Conservation (phyloP, 2,113 vertebrate genomes). For the Cyanocitta stelleri region DNA sequence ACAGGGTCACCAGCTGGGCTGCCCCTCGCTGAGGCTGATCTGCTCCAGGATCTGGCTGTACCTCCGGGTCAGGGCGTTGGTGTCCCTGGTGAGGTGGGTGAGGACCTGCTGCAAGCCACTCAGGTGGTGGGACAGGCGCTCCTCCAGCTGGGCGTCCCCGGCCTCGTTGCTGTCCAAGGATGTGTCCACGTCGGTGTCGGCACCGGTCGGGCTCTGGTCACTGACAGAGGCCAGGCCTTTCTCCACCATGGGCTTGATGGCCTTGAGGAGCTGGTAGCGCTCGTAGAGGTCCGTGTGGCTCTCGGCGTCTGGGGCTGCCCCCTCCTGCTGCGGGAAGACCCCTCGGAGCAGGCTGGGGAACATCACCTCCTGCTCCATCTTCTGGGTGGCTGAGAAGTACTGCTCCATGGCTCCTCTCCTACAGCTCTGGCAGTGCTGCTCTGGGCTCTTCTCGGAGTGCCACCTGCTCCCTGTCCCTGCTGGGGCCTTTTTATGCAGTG, state of each 20-base stretch:
- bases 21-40: background rate
- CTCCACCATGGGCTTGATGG: no score
- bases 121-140: conserved; percentile 80
- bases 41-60: conserved; percentile 83
- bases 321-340: conserved; percentile 52
- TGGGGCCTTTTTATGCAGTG: background rate
- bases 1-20: conserved; percentile 36
- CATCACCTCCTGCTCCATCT: conserved; percentile 90
- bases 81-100: conserved; percentile 75
- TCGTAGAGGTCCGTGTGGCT: conserved; percentile 70
- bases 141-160: conserved; percentile 69
- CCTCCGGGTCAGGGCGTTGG: conserved; percentile 75
- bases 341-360: conserved; percentile 87
- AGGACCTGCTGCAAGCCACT: conserved; percentile 80
- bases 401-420: conserved; percentile 68
- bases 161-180: background rate
- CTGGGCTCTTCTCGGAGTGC: background rate
- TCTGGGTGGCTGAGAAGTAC: conserved; percentile 73
- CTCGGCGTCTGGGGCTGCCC: accelerated
- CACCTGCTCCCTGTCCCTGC: background rate
- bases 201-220: no score
- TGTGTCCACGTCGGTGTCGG: background rate
- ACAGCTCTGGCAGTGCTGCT: conserved; percentile 36
- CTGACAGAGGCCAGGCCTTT: no score
- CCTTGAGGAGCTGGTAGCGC: conserved; percentile 80